Evolutionary conservation across 2,888 invertebrate species (phyloP).

Genomic region (Chalcis sispes): DNA sequence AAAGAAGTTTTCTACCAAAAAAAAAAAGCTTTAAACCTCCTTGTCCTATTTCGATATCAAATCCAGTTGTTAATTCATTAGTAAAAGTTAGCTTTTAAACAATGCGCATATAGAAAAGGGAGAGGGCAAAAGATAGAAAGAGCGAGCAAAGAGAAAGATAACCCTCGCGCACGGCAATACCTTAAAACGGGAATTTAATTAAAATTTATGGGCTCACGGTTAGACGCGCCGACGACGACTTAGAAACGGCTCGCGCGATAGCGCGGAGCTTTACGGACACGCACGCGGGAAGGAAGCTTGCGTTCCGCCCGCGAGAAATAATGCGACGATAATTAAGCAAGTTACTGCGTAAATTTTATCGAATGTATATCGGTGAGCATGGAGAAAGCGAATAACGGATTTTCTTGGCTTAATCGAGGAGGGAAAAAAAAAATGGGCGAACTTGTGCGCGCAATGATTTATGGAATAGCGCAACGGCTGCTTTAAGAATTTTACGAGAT

Average conservation of each 20-base stretch:
- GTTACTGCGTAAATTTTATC: slow-evolving; percentile 29
- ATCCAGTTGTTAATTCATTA: background rate
- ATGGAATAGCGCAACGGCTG: too few relatives aligned
- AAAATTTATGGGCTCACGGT: slow-evolving; percentile 45
- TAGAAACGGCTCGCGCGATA: background rate
- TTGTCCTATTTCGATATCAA: background rate
- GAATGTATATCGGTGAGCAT: too few relatives aligned
- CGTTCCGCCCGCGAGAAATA: slow-evolving; percentile 14
- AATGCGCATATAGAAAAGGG: background rate
- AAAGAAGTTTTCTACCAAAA: too few relatives aligned
- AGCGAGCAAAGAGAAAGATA: too few relatives aligned
- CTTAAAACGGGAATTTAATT: slow-evolving; percentile 44
- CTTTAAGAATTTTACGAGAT: too few relatives aligned
- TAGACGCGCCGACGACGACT: background rate
- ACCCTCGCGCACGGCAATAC: background rate
- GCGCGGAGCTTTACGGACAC: background rate
- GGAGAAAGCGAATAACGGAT: too few relatives aligned
- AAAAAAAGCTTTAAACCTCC: background rate
- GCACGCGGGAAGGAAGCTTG: background rate
- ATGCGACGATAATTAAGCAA: slow-evolving; percentile 35
- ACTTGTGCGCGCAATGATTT: too few relatives aligned
- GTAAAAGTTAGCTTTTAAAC: slow-evolving; percentile 8
- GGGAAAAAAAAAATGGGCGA: too few relatives aligned
- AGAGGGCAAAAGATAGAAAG: too few relatives aligned
- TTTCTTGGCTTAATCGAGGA: too few relatives aligned